phyloP scores from a whole-genome alignment of 2,888 invertebrate species.

The Drosophila rubida region DNA sequence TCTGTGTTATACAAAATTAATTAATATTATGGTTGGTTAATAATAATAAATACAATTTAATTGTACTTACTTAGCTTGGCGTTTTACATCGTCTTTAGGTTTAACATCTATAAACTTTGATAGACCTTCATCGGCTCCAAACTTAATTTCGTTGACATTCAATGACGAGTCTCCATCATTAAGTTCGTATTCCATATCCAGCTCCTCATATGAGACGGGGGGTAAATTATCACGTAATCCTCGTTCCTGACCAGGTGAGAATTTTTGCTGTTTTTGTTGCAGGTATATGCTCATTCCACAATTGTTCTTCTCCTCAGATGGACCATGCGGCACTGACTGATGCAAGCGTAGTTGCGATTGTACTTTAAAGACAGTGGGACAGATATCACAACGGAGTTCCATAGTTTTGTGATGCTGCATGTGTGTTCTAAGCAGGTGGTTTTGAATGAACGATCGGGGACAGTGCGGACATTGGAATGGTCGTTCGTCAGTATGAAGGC shows the following conservation, averaged over 20 bases:
- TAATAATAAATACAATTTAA: background rate
- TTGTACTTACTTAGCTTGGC: background rate
- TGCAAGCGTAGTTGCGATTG: constrained; percentile 86
- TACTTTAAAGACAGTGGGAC: constrained; percentile 79
- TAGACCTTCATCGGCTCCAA: background rate
- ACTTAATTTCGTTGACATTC: background rate
- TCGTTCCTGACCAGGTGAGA: constrained; percentile 16
- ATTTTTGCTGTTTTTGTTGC: constrained; percentile 3
- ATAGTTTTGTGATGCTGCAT: constrained; percentile 86
- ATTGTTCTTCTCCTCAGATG: background rate
- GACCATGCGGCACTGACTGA: constrained; percentile 84
- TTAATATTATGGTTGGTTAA: background rate
- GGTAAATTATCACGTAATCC: constrained; percentile 33
- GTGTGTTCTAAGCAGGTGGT: constrained; percentile 86
- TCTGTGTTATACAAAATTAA: constrained; percentile 4
- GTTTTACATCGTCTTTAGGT: background rate
- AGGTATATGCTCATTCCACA: background rate
- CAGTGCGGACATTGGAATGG: constrained; percentile 86
- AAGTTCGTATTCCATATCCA: constrained; percentile 43
- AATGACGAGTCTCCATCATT: constrained; percentile 9
- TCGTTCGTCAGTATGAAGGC: constrained; percentile 86
- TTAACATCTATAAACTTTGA: background rate
- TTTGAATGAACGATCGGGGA: constrained; percentile 81
- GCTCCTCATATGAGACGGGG: constrained; percentile 42
- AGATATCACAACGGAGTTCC: constrained; percentile 86